Evolutionary conservation across 2,888 invertebrate species (phyloP), one percentile per base, ranked within the genome.

Genomic region (Aradus depressus): DNA sequence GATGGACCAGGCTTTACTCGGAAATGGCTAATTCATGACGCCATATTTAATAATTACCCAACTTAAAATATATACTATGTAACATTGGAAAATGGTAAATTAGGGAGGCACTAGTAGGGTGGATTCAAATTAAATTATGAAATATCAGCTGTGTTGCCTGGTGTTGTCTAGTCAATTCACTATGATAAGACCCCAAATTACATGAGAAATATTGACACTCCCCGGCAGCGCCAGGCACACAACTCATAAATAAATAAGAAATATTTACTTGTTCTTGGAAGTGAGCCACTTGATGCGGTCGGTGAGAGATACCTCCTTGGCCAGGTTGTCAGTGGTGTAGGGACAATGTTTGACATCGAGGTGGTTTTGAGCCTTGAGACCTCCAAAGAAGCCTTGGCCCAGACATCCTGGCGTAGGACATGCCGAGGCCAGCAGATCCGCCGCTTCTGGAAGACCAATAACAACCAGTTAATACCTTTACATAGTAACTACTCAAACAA

Each of bases 381-480:
- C 87, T 63, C 79, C 81, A 42, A 80, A 76, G 64, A 93, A 89
- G n/a, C 95, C 93, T 61, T 85, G 77, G 12, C 93, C 93, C 56
- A 83, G 79, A 66, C 95, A 95, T 0, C 91, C 91, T 32, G 79
- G 77, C 35, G 85, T 84, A 4, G 85, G 84, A 68, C 93, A 93
- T 60, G 80, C 76, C 28, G 81, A 71, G 19, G 76, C 67, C 64
- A 80, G 81, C 63, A 80, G 80, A 52, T 48, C 41, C 32, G 34
- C 51, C 34, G 55, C 52, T 61, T 42, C 38, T 54, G 38, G 45
- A 45, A 60, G 44, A 41, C 37, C 51, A 35, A 38, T 37, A 41
- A 26, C 45, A 55, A 47, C 55, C 25, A 43, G 10, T 18, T 3
- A 43, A 2, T 18, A 10, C 21, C 3, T 12, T 19, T 4, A 43